A percentile compares a stretch with the other conserved stretches of the same genome.
These are phyloP conservation scores for Misgurnus anguillicaudatus DNA, from an alignment of 2,113 vertebrate genomes.

Conservation along the genomic window DNA sequence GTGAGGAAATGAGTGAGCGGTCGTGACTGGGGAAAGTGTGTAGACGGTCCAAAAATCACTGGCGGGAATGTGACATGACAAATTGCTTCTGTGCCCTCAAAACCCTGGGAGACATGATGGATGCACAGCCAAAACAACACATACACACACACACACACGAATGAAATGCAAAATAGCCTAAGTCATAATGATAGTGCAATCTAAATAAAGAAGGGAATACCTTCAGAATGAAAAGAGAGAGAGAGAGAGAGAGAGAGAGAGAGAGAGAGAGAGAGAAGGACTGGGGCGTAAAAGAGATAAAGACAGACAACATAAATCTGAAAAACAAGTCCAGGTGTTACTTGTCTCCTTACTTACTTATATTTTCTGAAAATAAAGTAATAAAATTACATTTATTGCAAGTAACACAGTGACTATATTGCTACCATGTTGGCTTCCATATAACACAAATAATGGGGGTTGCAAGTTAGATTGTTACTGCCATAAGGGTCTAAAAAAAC, in stretches of 20 bases:
- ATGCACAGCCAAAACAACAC: background rate
- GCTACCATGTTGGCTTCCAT: too few relatives aligned
- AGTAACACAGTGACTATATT: too few relatives aligned
- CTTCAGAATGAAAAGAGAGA: background rate
- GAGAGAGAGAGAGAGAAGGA: background rate
- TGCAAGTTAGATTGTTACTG: too few relatives aligned
- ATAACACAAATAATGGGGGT: too few relatives aligned
- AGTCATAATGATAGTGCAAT: slow-evolving; percentile 13
- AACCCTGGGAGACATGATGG: slow-evolving; percentile 30
- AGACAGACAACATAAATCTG: too few relatives aligned
- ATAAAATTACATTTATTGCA: too few relatives aligned
- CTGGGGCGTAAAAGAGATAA: background rate
- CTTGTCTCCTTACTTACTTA: background rate
- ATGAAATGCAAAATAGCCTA: background rate
- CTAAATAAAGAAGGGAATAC: background rate
- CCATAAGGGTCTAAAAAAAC: too few relatives aligned
- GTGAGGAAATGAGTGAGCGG: background rate
- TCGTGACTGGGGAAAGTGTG: slow-evolving; percentile 19
- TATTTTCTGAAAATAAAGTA: too few relatives aligned
- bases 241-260: background rate
- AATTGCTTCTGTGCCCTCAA: slow-evolving; percentile 27
- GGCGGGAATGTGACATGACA: slow-evolving; percentile 29
- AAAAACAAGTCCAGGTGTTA: slow-evolving; percentile 26
- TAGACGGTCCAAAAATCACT: slow-evolving; percentile 15
- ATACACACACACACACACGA: slow-evolving; percentile 6